A percentile compares a stretch with the other conserved stretches of the same genome.
phyloP scores from a whole-genome alignment of 1,140 invertebrate genomes.

The Metopolophium dirhodum region DNA sequence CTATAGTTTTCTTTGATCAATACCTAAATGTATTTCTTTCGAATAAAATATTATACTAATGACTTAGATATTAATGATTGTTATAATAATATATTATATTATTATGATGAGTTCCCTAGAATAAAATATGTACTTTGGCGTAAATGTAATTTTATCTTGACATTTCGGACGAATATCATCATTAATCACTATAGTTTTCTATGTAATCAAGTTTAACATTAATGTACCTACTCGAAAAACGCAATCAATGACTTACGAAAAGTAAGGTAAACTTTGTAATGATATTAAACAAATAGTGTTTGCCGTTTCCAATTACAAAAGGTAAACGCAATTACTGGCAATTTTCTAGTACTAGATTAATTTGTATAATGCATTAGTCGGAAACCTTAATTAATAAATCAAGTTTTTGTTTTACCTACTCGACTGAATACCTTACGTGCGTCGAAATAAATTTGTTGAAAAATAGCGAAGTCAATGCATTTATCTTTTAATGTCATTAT shows the following conservation, averaged over 20 bases:
- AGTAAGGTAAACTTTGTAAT: neutral
- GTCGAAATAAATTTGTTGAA: neutral
- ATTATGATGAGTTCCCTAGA: neutral
- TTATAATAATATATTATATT: neutral
- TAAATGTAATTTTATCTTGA: neutral
- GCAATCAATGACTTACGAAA: neutral
- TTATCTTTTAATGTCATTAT: neutral
- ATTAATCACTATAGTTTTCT: neutral
- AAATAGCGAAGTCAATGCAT: neutral
- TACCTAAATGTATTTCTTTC: neutral
- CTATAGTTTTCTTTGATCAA: neutral
- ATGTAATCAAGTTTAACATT: neutral
- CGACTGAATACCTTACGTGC: neutral
- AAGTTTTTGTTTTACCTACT: neutral
- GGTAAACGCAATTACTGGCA: neutral
- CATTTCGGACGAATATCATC: neutral
- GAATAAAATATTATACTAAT: neutral
- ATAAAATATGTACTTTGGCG: no score
- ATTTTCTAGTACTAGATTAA: neutral
- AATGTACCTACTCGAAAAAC: neutral
- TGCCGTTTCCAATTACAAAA: neutral
- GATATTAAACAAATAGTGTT: neutral
- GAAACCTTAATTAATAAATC: slow-evolving; percentile 10
- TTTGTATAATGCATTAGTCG: slow-evolving; percentile 9
- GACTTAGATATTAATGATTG: no score